Evolutionary conservation across 2,113 vertebrate species (phyloP).

Genomic region (Empidonax traillii): DNA sequence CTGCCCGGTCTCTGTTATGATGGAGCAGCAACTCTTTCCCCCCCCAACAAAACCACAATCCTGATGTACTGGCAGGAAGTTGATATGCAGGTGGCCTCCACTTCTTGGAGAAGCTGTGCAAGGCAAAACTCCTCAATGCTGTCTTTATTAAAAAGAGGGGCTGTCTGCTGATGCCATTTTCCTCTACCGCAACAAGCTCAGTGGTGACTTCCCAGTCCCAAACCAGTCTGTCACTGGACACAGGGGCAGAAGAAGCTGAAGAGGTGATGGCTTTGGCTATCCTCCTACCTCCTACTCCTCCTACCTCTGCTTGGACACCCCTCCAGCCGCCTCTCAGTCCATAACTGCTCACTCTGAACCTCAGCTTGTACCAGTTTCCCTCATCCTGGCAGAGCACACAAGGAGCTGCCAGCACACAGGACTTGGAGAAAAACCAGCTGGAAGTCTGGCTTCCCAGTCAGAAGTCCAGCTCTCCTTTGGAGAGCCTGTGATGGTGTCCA

Average conservation of each 20-base stretch:
- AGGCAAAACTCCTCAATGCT: background rate
- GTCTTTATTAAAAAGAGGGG: rapidly evolving
- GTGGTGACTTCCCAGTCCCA: background rate
- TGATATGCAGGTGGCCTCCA: background rate
- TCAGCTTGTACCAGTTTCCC: background rate
- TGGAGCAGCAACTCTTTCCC: background rate
- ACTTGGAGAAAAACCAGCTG: background rate
- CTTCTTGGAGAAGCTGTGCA: background rate
- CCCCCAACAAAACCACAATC: background rate
- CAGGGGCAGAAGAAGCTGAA: background rate
- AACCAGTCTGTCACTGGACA: background rate
- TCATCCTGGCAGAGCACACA: background rate
- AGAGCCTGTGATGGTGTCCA: background rate
- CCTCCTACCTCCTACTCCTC: background rate
- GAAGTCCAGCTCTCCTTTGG: background rate
- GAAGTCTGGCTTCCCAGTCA: background rate
- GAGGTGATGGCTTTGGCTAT: background rate
- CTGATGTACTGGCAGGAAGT: background rate
- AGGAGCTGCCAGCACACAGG: background rate
- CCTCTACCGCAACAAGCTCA: background rate
- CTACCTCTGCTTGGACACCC: background rate
- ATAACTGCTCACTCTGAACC: background rate
- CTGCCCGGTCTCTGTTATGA: background rate
- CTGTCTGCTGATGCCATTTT: background rate
- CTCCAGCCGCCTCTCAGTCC: background rate